phyloP scores from a whole-genome alignment of 2,113 vertebrate species.

The Capreolus pygargus region DNA sequence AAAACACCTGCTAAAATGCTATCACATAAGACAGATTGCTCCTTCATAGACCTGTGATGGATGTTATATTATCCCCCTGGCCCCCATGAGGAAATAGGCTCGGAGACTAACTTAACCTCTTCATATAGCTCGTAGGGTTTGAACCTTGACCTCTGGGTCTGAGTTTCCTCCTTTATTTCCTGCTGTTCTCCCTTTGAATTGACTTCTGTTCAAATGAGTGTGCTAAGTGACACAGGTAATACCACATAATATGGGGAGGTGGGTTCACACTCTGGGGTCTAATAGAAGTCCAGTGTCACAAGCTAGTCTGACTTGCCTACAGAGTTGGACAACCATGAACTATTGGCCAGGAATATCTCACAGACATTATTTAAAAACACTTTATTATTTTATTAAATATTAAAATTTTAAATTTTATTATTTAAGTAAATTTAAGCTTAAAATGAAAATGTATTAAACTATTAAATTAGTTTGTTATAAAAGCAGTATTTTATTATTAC shows the following conservation, averaged over 20 bases:
- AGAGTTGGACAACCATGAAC: not conserved
- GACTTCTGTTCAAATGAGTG: not conserved
- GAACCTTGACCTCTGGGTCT: not conserved
- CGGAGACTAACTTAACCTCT: not conserved
- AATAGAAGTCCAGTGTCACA: not conserved
- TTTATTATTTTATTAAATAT: not conserved
- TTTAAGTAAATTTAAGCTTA: not conserved
- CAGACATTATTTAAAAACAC: not conserved
- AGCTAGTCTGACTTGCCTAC: not conserved
- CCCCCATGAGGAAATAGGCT: not conserved
- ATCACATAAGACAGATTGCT: not conserved
- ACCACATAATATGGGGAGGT: rapidly evolving
- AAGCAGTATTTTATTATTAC: not conserved
- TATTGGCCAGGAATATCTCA: not conserved
- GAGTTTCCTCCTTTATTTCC: not conserved
- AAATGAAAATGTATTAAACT: not conserved
- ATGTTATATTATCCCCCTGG: too few relatives aligned
- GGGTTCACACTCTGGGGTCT: not conserved
- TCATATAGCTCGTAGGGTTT: not conserved
- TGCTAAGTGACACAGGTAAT: not conserved
- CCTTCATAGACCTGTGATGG: too few relatives aligned
- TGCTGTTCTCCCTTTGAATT: not conserved
- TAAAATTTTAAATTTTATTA: not conserved
- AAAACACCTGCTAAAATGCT: not conserved
- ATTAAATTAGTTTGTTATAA: not conserved